Percentiles rank a stretch among this genome's conserved stretches.
These are phyloP conservation scores for Coleophora deauratella DNA, from an alignment of 2,888 invertebrate genomes.

Conservation along the genomic window DNA sequence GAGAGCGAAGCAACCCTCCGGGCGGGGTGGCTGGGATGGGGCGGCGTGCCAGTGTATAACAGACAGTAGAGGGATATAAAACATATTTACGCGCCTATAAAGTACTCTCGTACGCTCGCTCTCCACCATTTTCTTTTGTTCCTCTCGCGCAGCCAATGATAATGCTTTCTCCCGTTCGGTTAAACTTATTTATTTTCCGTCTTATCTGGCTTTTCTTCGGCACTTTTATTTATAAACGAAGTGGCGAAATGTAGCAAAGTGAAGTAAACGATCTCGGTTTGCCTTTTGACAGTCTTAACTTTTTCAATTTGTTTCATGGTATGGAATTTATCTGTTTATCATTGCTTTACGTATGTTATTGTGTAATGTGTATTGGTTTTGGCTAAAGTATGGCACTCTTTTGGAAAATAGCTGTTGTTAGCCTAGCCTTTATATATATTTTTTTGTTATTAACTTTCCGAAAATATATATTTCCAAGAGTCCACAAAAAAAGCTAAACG, in stretches of 20 bases:
- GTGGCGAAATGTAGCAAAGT: slow-evolving; percentile 55
- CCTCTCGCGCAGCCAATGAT: slow-evolving; percentile 70
- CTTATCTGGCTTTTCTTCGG: slow-evolving; percentile 68
- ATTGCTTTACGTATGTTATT: not conserved
- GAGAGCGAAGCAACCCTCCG: slow-evolving; percentile 66
- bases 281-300: slow-evolving; percentile 44
- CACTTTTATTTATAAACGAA: slow-evolving; percentile 67
- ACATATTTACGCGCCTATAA: slow-evolving; percentile 76
- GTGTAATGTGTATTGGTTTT: too few relatives aligned
- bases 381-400: too few relatives aligned
- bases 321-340: not conserved
- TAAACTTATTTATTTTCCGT: slow-evolving; percentile 70
- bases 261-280: slow-evolving; percentile 54
- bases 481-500: not conserved
- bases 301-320: slow-evolving; percentile 25
- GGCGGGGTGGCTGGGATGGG: slow-evolving; percentile 41
- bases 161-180: slow-evolving; percentile 71
- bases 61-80: slow-evolving; percentile 75
- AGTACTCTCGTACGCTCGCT: slow-evolving; percentile 73
- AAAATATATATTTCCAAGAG: too few relatives aligned
- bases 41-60: slow-evolving; percentile 71
- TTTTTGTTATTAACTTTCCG: too few relatives aligned
- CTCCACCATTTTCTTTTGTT: slow-evolving; percentile 73
- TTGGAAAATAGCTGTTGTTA: too few relatives aligned
- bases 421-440: too few relatives aligned